Conservation (phyloP, 2,888 invertebrate species). For the Aleiodes leptofemur region DNA sequence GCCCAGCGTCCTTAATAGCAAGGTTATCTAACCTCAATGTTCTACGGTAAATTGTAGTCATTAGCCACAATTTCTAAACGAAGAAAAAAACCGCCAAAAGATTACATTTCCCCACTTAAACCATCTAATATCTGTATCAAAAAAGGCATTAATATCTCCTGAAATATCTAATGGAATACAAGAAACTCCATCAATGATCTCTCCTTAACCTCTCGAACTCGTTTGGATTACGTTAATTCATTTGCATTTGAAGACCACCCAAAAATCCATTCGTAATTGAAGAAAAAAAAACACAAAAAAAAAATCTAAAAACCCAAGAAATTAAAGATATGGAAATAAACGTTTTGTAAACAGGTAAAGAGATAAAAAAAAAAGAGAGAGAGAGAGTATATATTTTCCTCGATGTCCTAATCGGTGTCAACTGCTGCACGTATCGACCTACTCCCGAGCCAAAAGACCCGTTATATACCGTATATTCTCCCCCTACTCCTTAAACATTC, state of each 20-base stretch:
- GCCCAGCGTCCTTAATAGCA: conserved; percentile 3
- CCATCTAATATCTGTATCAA: too few relatives aligned
- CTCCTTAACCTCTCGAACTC: neutral
- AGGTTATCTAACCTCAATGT: neutral
- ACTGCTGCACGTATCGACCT: conserved; percentile 74
- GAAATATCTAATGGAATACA: too few relatives aligned
- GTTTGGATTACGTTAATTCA: neutral
- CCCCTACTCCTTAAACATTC: conserved; percentile 10
- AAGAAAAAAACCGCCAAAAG: too few relatives aligned
- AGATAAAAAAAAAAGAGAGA: neutral
- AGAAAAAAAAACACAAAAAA: neutral
- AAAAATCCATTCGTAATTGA: neutral
- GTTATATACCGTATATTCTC: conserved; percentile 70
- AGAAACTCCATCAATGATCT: neutral
- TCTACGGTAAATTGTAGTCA: too few relatives aligned
- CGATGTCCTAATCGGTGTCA: conserved; percentile 71
- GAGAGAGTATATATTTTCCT: conserved; percentile 39
- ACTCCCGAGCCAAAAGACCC: conserved; percentile 68
- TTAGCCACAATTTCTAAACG: too few relatives aligned
- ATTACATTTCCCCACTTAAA: too few relatives aligned
- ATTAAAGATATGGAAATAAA: conserved; percentile 23
- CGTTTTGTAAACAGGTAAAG: neutral
- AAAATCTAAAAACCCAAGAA: neutral
- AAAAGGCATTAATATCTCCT: too few relatives aligned
- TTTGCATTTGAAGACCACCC: conserved; percentile 8